phyloP scores from a whole-genome alignment of 2,888 invertebrate species.

The Acleris literana region DNA sequence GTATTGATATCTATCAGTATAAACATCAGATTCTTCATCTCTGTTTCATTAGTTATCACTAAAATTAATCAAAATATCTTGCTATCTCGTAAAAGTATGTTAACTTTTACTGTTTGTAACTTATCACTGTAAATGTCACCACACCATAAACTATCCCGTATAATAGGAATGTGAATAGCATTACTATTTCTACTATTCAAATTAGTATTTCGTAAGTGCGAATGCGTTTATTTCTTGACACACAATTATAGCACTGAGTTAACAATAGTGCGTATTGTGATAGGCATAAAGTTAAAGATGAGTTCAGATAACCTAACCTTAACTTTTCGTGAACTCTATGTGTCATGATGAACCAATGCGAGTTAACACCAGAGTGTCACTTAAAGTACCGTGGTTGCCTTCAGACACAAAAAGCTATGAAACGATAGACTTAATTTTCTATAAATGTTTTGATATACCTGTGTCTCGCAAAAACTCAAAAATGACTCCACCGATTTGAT shows the following conservation, averaged over 20 bases:
- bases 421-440: too few species aligned
- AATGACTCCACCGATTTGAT: too few species aligned
- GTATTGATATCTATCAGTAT: not conserved
- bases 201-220: constrained; percentile 38
- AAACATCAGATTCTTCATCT: not conserved
- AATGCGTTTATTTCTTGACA: constrained; percentile 28
- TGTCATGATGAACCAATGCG: constrained; percentile 6
- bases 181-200: constrained; percentile 36
- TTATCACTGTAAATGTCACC: constrained; percentile 33
- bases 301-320: not conserved
- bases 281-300: constrained; percentile 6
- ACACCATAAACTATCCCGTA: constrained; percentile 30
- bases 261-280: constrained; percentile 10
- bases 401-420: not conserved
- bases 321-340: constrained; percentile 6
- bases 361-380: constrained; percentile 20
- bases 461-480: too few species aligned
- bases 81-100: constrained; percentile 19
- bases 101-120: constrained; percentile 23
- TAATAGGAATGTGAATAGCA: constrained; percentile 30
- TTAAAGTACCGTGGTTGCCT: constrained; percentile 6
- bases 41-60: not conserved
- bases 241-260: constrained; percentile 12
- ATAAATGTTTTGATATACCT: too few species aligned
- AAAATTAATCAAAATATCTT: constrained; percentile 5